Evolutionary conservation across 2,113 vertebrate genomes (phyloP).

Genomic region (Megaceryle torquata): DNA sequence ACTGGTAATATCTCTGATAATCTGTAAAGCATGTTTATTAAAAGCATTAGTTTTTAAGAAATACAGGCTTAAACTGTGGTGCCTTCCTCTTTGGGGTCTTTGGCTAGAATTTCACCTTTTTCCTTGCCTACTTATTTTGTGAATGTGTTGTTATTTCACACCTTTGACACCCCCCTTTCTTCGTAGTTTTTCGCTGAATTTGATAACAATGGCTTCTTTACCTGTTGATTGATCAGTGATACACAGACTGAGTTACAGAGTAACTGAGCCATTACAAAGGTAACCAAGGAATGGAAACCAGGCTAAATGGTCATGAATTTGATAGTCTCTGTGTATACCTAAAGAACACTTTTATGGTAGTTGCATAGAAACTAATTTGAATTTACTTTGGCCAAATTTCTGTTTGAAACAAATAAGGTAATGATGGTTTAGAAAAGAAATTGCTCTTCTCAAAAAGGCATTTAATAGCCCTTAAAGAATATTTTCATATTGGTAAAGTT

Average conservation of each 20-base stretch:
- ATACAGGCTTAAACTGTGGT: rapidly evolving
- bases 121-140: not conserved
- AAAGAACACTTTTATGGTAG: not conserved
- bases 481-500: not conserved
- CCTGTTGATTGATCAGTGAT: not conserved
- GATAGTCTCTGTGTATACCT: not conserved
- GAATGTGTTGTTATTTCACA: not conserved
- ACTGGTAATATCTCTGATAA: not conserved
- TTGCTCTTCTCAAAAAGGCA: not conserved
- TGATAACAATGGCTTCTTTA: not conserved
- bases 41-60: not conserved
- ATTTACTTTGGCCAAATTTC: not conserved
- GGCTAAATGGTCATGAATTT: not conserved
- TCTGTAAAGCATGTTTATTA: not conserved
- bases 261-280: not conserved
- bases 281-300: not conserved
- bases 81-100: not conserved
- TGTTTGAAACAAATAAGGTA: not conserved
- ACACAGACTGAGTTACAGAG: not conserved
- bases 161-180: not conserved
- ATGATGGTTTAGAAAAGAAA: not conserved
- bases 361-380: not conserved
- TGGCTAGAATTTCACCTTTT: not conserved
- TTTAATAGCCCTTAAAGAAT: not conserved
- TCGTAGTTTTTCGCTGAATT: not conserved